Conservation (phyloP, 2,888 invertebrate genomes). For the Nezara viridula region DNA sequence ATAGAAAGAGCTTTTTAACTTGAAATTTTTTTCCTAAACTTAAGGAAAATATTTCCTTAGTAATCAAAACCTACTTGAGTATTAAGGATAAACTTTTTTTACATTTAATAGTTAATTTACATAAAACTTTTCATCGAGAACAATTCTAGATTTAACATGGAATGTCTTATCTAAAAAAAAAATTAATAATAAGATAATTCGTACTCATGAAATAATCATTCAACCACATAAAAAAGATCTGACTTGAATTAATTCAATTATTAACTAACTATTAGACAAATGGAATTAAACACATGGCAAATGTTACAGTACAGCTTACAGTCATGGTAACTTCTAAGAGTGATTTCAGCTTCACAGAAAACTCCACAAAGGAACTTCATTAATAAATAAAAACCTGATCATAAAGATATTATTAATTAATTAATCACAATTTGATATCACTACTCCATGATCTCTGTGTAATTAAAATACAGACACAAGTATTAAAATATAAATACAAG, state of each 20-base stretch:
- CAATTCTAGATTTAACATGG: conserved; percentile 1
- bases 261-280: not conserved
- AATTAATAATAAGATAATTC: not conserved
- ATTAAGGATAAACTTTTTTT: conserved; percentile 11
- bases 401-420: not conserved
- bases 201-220: not conserved
- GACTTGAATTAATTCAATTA: not conserved
- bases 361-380: not conserved
- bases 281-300: not conserved
- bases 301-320: not conserved
- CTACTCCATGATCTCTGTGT: not conserved
- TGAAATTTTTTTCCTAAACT: not conserved
- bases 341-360: not conserved
- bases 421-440: conserved; percentile 10
- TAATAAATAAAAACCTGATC: not conserved
- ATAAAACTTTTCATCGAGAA: conserved; percentile 19
- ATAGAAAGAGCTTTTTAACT: not conserved
- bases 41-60: not conserved
- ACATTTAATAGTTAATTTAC: conserved; percentile 47
- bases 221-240: not conserved
- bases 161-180: conserved; percentile 15
- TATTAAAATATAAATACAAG: conserved; percentile 16
- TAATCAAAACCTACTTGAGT: not conserved
- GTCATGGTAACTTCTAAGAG: conserved; percentile 18
- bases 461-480: not conserved